A percentile compares a stretch with the other conserved stretches of the same genome.
These are phyloP conservation scores for Dryobotodes eremita DNA, from an alignment of 2,888 invertebrate species.

Conservation along the genomic window DNA sequence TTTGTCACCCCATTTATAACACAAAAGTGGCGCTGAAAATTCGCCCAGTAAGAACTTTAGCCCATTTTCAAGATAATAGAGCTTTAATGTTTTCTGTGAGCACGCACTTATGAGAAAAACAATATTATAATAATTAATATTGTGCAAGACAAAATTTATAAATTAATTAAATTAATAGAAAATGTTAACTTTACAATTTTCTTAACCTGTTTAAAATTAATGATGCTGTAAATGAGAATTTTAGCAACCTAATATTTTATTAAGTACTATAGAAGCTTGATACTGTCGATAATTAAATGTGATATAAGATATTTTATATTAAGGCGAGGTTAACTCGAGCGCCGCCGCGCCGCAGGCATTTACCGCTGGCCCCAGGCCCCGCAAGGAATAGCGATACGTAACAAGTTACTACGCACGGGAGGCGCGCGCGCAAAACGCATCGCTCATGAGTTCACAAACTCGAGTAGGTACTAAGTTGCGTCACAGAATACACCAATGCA, in stretches of 20 bases:
- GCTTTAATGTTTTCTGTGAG: neutral
- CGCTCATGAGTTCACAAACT: too few relatives aligned
- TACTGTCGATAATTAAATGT: slow-evolving; percentile 6
- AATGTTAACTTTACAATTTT: neutral
- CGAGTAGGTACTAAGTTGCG: too few relatives aligned
- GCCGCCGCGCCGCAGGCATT: too few relatives aligned
- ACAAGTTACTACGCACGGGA: too few relatives aligned
- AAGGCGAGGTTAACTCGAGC: too few relatives aligned
- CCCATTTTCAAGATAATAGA: neutral
- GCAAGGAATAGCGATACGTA: too few relatives aligned
- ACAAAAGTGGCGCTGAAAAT: neutral
- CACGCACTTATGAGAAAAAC: neutral
- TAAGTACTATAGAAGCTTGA: neutral
- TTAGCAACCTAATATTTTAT: neutral
- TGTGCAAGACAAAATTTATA: neutral
- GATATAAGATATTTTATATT: neutral
- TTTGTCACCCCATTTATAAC: neutral
- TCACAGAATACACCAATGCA: too few relatives aligned
- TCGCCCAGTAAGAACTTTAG: neutral
- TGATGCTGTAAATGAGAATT: slow-evolving; percentile 6
- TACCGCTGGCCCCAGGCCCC: too few relatives aligned
- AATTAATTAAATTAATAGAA: neutral
- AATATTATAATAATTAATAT: neutral
- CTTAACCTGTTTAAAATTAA: neutral
- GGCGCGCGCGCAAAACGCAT: too few relatives aligned